Conservation (phyloP, 2,888 invertebrate genomes). For the Diaprepes abbreviatus region DNA sequence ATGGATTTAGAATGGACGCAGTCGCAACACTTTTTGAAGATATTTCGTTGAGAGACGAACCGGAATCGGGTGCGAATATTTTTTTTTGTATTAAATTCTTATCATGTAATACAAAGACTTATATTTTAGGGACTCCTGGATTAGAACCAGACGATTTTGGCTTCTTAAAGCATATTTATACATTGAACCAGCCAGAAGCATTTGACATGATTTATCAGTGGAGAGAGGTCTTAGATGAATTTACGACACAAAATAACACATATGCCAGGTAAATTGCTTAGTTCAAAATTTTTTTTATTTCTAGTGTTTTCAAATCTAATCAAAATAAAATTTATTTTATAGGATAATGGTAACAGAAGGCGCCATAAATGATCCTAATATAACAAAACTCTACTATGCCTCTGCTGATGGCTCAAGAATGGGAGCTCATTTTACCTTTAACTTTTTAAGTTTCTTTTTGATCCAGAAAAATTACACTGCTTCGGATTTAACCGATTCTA, state of each 20-base stretch:
- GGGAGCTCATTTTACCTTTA: conserved; percentile 85
- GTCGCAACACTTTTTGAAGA: conserved; percentile 70
- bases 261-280: conserved; percentile 61
- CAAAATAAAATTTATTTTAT: conserved; percentile 32
- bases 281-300: too few relatives aligned
- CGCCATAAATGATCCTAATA: conserved; percentile 68
- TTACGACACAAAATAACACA: conserved; percentile 59
- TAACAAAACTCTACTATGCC: conserved; percentile 77
- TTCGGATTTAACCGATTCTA: conserved; percentile 72
- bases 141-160: conserved; percentile 16
- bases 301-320: too few relatives aligned
- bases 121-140: neutral
- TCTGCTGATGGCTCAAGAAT: conserved; percentile 66
- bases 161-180: conserved; percentile 73
- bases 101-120: too few relatives aligned
- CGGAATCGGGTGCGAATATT: conserved; percentile 56
- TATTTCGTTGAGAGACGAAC: conserved; percentile 65
- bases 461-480: conserved; percentile 75
- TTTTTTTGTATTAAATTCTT: too few relatives aligned
- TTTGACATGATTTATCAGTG: conserved; percentile 77
- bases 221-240: conserved; percentile 75
- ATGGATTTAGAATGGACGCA: conserved; percentile 89
- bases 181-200: conserved; percentile 72
- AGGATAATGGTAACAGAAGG: conserved; percentile 84
- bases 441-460: conserved; percentile 73